These are phyloP conservation scores for Mesoclemmys tuberculata DNA, from an alignment of 2,113 vertebrate genomes.

Conservation along the genomic window DNA sequence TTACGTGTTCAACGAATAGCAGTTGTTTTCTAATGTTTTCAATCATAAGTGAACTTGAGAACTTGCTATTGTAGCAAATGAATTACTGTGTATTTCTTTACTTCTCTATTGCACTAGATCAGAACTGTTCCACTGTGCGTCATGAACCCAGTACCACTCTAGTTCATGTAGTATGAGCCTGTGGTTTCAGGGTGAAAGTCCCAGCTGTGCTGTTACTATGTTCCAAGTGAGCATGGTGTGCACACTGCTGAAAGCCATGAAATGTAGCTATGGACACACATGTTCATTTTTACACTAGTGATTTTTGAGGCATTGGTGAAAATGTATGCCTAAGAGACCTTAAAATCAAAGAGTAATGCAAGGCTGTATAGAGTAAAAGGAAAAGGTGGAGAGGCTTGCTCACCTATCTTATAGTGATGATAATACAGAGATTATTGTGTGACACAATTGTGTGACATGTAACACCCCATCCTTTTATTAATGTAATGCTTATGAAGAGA, in stretches of 20 bases:
- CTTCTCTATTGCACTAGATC: accelerated
- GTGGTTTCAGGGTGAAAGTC: neutral
- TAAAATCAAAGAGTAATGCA: neutral
- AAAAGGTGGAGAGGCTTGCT: neutral
- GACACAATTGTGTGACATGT: neutral
- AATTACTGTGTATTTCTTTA: accelerated
- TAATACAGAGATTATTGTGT: neutral
- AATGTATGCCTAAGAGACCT: neutral
- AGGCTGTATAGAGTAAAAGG: neutral
- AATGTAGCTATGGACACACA: neutral
- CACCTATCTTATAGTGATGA: neutral
- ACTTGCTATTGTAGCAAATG: neutral
- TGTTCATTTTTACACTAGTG: neutral
- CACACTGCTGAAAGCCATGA: neutral
- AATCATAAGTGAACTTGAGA: neutral
- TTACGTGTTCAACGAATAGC: neutral
- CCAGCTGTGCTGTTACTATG: accelerated
- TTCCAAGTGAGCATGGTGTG: too few relatives aligned
- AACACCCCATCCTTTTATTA: neutral
- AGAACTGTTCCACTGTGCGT: neutral
- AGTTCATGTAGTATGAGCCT: accelerated
- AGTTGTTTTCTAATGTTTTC: accelerated
- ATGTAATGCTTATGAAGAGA: slow-evolving; percentile 2
- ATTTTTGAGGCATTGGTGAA: accelerated
- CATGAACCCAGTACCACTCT: neutral